Evolutionary conservation across 1,140 invertebrate genomes (phyloP).

Genomic region (Lepidurus packardi): DNA sequence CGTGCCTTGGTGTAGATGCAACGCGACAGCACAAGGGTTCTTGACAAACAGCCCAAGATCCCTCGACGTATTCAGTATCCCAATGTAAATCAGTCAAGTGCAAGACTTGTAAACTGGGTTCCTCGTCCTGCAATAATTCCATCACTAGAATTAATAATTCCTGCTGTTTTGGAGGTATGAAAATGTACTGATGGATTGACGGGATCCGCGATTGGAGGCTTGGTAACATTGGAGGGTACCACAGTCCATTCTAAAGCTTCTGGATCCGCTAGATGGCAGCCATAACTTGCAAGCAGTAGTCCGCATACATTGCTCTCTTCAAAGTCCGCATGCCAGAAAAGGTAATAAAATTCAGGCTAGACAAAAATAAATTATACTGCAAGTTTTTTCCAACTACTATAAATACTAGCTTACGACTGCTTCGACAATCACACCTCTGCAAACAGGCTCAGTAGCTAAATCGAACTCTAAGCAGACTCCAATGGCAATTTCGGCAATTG

Average conservation of each 20-base stretch:
- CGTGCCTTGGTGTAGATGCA: slow-evolving; percentile 47
- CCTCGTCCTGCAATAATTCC: neutral
- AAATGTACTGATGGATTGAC: slow-evolving; percentile 7
- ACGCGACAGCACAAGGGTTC: slow-evolving; percentile 71
- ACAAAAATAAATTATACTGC: neutral
- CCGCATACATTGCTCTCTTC: slow-evolving; percentile 47
- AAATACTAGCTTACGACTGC: neutral
- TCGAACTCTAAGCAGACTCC: neutral
- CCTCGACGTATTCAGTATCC: slow-evolving; percentile 62
- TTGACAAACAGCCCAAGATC: slow-evolving; percentile 60
- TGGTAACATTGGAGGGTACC: slow-evolving; percentile 28
- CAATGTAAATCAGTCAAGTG: slow-evolving; percentile 77
- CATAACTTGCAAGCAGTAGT: slow-evolving; percentile 49
- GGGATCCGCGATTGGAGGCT: slow-evolving; percentile 25
- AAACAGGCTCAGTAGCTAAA: neutral
- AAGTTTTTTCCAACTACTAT: too few species aligned
- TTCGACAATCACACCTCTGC: slow-evolving; percentile 15
- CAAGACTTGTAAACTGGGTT: slow-evolving; percentile 51
- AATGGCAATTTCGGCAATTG: neutral
- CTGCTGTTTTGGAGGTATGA: neutral
- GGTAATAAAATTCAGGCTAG: slow-evolving; percentile 33
- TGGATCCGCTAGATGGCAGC: slow-evolving; percentile 42
- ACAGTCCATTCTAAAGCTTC: slow-evolving; percentile 52
- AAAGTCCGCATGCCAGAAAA: neutral
- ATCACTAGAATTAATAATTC: too few species aligned